Percentiles rank a stretch among this genome's conserved stretches.
These are phyloP conservation scores for Nematostella vectensis DNA, from an alignment of 92 coral and sea anemone species.

Conservation along the genomic window DNA sequence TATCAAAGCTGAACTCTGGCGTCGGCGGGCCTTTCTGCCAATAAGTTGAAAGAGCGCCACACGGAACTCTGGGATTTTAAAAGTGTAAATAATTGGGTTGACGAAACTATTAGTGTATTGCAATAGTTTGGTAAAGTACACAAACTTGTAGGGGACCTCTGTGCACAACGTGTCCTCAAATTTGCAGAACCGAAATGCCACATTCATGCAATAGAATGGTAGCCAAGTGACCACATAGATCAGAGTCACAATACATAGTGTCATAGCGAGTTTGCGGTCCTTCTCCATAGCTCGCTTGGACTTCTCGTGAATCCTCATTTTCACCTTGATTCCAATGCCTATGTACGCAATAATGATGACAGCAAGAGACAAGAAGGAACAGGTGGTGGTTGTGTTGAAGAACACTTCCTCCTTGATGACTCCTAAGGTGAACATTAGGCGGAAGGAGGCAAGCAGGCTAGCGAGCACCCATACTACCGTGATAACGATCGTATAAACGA, in stretches of 20 bases:
- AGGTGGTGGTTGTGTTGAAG: conserved; percentile 19
- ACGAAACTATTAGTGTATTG: conserved; percentile 64
- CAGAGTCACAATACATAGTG: conserved; percentile 49
- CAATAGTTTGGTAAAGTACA: conserved; percentile 37
- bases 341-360: conserved; percentile 63
- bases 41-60: conserved; percentile 32
- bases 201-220: conserved; percentile 54
- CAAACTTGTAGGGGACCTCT: conserved; percentile 6
- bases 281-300: conserved; percentile 46
- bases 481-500: conserved; percentile 38
- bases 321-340: conserved; percentile 60
- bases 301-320: conserved; percentile 52
- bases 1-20: conserved; percentile 19
- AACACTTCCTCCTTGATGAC: conserved; percentile 7
- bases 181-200: conserved; percentile 9
- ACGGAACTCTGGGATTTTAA: conserved; percentile 70
- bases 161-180: not conserved
- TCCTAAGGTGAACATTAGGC: conserved; percentile 22
- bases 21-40: conserved; percentile 7
- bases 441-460: conserved; percentile 27
- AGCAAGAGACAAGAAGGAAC: conserved; percentile 36
- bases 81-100: conserved; percentile 68
- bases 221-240: conserved; percentile 66
- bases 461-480: conserved; percentile 51
- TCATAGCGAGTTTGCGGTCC: conserved; percentile 62